Conservation (phyloP, 1,140 invertebrate genomes). For the Melipona quadrifasciata region DNA sequence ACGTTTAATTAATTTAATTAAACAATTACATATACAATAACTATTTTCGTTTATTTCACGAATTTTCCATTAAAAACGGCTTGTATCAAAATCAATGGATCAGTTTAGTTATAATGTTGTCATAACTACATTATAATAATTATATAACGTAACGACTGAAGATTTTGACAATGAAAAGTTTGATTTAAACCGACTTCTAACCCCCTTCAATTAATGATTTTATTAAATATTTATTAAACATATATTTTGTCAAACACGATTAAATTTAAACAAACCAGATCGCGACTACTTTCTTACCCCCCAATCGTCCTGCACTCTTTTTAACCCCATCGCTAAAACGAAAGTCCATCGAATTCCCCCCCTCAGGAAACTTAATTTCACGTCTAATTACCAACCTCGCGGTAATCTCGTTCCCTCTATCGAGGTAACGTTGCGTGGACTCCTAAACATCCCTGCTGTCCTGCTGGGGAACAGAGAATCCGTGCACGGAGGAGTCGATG, state of each 20-base stretch:
- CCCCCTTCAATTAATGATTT: not conserved
- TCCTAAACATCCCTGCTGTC: conserved; percentile 32
- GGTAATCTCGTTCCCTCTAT: not conserved
- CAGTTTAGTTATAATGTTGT: too few relatives aligned
- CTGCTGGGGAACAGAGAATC: conserved; percentile 39
- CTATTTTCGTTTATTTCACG: too few relatives aligned
- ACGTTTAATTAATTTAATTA: too few relatives aligned
- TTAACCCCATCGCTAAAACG: not conserved
- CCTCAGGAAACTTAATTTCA: not conserved
- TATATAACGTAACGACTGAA: too few relatives aligned
- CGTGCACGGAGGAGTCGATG: conserved; percentile 29
- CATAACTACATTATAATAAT: too few relatives aligned
- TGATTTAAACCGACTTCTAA: too few relatives aligned
- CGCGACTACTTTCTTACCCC: not conserved
- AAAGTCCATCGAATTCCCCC: not conserved
- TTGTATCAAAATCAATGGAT: too few relatives aligned
- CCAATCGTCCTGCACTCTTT: too few relatives aligned
- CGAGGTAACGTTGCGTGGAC: conserved; percentile 6
- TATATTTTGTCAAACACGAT: too few relatives aligned
- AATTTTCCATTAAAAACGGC: too few relatives aligned
- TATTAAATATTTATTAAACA: not conserved
- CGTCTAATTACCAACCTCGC: conserved; percentile 18
- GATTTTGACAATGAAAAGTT: too few relatives aligned
- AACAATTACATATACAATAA: too few relatives aligned
- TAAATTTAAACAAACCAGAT: not conserved